Conservation (phyloP, 2,888 invertebrate species). For the Junonia oenone region DNA sequence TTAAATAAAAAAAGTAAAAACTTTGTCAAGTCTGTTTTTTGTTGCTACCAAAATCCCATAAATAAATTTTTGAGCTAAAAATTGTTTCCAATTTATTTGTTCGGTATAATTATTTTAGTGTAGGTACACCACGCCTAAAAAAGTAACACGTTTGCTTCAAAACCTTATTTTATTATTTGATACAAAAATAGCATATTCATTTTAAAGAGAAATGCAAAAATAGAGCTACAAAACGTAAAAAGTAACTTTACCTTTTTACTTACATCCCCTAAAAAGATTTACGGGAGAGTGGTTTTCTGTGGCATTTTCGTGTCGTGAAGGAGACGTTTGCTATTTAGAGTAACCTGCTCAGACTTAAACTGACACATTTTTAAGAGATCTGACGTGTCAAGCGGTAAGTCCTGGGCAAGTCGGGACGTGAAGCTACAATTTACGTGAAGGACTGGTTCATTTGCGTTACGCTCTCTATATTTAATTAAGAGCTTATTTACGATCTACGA, state of each 20-base stretch:
- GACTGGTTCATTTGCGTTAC: neutral
- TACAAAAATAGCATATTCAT: neutral
- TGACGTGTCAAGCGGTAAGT: neutral
- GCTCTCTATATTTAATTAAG: neutral
- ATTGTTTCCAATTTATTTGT: no score
- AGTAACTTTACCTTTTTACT: slow-evolving; percentile 6
- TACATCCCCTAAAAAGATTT: slow-evolving; percentile 8
- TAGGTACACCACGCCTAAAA: no score
- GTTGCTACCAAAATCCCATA: no score
- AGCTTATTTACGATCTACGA: neutral
- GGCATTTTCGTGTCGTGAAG: neutral
- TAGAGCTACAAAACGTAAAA: neutral
- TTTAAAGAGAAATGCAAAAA: neutral
- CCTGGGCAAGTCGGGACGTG: neutral
- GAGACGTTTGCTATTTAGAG: slow-evolving; percentile 7
- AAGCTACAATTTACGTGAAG: slow-evolving; percentile 1
- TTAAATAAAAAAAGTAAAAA: no score
- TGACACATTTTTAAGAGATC: neutral
- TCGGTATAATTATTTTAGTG: no score
- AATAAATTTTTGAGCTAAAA: no score
- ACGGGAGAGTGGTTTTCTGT: slow-evolving; percentile 3
- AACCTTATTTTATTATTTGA: neutral
- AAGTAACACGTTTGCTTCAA: neutral
- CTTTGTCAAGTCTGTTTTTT: no score
- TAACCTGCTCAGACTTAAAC: slow-evolving; percentile 3